Evolutionary conservation across 1,140 invertebrate species (phyloP).

Genomic region (Pomacea maculata): DNA sequence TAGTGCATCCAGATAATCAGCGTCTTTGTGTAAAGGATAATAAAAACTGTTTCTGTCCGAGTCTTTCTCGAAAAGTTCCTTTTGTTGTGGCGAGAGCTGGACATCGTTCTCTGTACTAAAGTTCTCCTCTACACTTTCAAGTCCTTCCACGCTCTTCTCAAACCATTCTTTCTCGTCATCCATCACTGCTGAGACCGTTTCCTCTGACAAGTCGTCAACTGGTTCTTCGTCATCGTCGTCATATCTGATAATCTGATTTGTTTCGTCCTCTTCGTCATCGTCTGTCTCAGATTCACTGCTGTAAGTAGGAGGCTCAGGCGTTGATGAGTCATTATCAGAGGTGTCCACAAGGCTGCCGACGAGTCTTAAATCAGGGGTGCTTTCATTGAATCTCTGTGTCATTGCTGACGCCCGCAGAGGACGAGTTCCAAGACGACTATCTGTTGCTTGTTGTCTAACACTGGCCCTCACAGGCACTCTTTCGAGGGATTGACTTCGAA

Average conservation of each 20-base stretch:
- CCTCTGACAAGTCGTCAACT: too few species aligned
- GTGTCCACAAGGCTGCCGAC: too few species aligned
- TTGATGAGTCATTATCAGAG: too few species aligned
- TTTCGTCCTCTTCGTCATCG: not conserved
- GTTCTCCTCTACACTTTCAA: slow-evolving; percentile 10
- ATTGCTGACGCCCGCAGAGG: too few species aligned
- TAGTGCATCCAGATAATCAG: not conserved
- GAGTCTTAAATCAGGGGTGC: too few species aligned
- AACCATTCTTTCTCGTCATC: slow-evolving; percentile 4
- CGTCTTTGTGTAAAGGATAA: not conserved
- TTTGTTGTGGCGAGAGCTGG: not conserved
- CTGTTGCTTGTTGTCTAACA: too few species aligned
- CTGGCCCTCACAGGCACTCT: too few species aligned
- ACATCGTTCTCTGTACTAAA: not conserved
- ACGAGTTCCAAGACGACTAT: too few species aligned
- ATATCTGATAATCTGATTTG: too few species aligned
- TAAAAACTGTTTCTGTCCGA: not conserved
- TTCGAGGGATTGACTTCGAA: too few species aligned
- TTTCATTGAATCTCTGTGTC: too few species aligned
- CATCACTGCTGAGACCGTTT: not conserved
- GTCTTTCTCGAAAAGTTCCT: not conserved
- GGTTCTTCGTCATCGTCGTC: too few species aligned
- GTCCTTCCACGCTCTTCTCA: slow-evolving; percentile 18
- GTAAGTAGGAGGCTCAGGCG: not conserved
- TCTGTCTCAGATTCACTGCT: slow-evolving; percentile 4